Percentiles rank a stretch among this genome's conserved stretches.
phyloP scores from a whole-genome alignment of 2,888 invertebrate species.

The Drosophila koepferae region DNA sequence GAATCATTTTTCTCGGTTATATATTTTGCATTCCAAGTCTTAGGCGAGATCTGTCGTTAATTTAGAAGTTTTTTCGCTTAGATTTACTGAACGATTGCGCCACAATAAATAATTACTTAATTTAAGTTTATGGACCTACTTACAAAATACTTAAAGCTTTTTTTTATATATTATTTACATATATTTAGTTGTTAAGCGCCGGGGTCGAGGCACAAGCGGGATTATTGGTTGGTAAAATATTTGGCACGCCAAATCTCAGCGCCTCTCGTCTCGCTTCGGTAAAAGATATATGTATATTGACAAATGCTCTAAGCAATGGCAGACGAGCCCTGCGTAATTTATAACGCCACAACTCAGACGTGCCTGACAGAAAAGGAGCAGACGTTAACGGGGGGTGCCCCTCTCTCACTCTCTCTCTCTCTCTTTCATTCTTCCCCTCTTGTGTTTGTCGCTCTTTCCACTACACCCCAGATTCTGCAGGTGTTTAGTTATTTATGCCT shows the following conservation, averaged over 20 bases:
- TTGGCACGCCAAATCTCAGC: constrained; percentile 56
- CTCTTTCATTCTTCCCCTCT: too few relatives aligned
- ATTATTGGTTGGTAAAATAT: constrained; percentile 61
- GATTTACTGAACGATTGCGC: neutral
- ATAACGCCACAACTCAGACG: constrained; percentile 69
- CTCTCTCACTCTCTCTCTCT: too few relatives aligned
- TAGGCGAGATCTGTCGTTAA: too few relatives aligned
- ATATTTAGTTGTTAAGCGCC: neutral
- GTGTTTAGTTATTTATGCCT: constrained; percentile 80
- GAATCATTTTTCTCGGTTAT: too few relatives aligned
- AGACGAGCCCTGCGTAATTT: constrained; percentile 66
- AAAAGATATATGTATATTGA: constrained; percentile 63
- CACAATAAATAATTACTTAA: constrained; percentile 1
- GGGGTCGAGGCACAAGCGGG: constrained; percentile 13
- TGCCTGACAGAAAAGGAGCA: constrained; percentile 51
- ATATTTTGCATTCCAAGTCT: too few relatives aligned
- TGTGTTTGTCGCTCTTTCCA: too few relatives aligned
- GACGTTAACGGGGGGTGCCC: constrained; percentile 14
- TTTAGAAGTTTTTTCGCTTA: too few relatives aligned
- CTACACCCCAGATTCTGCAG: constrained; percentile 55
- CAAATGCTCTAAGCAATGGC: constrained; percentile 67
- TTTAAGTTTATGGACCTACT: constrained; percentile 3
- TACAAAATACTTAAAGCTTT: constrained; percentile 6
- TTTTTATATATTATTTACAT: neutral
- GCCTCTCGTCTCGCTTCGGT: constrained; percentile 15